Base-by-base conservation (phyloP, 2,888 invertebrate genomes). In the Artemia sp. region DNA sequence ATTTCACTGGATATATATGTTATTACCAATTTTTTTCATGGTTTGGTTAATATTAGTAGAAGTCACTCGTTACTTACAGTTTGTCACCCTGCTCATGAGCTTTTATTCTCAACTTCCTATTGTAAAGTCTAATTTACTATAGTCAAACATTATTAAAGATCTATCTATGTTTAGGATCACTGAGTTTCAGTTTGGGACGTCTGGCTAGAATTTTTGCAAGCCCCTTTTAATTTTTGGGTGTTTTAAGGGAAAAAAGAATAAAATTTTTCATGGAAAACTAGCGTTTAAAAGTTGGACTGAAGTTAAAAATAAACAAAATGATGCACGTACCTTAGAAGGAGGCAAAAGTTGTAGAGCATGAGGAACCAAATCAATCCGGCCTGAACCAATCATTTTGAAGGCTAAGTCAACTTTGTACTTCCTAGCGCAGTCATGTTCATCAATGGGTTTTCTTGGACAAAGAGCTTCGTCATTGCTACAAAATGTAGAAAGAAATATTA, bases 351-450 rank as follows among this genome's bases (percentile, higher is more conserved):
- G 82, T n/a, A 88, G 80, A 0, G 90, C 89, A 76, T 88, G 87
- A 0, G 86, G 85, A 69, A 90, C 82, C 12, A 92, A 80, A 75
- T 92, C 92, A 0, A 87, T 82, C 2, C 90, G 81, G 0, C 90
- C 91, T n/a, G 87, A 86, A 3, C 86, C 82, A 76, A 92, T 81
- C 75, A 92, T 84, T 67, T 89, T 84, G 76, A 92, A 92, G 0
- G 90, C 90, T 73, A 92, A 81, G 51, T 86, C 86, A 50, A 87
- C 78, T 10, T 85, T 86, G 50, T 86, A 83, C 8, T 86, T 82
- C 14, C 83, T 80, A 0, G 86, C 82, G 75, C 86, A 84, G 71
- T 87, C 75, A 73, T 77, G 67, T 71, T 81, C 81, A 66, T 81
- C 82, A 52, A 78, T 76, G 2, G 79, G 78, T 71, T 79, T 77